Percentiles rank a stretch among this genome's conserved stretches.
Evolutionary conservation across 2,888 invertebrate species (phyloP).

Genomic region (Lepas anatifera): DNA sequence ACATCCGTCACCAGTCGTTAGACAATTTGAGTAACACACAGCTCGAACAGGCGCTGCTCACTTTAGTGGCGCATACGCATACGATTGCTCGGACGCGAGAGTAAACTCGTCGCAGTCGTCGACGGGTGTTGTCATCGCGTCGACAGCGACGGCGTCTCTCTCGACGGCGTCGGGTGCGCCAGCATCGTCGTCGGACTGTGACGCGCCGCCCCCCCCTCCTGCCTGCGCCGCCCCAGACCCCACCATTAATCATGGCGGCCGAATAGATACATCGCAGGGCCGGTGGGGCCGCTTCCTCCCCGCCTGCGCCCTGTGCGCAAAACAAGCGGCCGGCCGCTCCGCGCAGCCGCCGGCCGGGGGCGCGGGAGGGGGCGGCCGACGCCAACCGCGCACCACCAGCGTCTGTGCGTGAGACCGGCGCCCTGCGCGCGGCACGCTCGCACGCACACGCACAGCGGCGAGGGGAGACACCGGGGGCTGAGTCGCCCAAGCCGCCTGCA

Average conservation of each 20-base stretch:
- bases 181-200: not conserved
- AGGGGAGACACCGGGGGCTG: no score
- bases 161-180: not conserved
- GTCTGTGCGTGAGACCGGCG: no score
- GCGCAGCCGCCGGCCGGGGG: not conserved
- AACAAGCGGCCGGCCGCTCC: not conserved
- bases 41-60: no score
- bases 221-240: not conserved
- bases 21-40: not conserved
- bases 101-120: not conserved
- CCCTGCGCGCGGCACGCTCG: no score
- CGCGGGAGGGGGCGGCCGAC: no score
- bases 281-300: not conserved
- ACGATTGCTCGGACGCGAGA: no score
- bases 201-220: not conserved
- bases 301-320: not conserved
- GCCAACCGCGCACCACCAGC: no score
- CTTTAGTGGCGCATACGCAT: no score
- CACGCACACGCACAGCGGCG: no score
- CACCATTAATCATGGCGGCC: constrained; percentile 6
- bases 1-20: not conserved
- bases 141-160: not conserved
- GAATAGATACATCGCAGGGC: constrained; percentile 8
- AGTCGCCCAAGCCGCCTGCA: no score
- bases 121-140: not conserved